These are phyloP conservation scores for Drosophila setifemur DNA, from an alignment of 1,140 invertebrate species.

Conservation along the genomic window DNA sequence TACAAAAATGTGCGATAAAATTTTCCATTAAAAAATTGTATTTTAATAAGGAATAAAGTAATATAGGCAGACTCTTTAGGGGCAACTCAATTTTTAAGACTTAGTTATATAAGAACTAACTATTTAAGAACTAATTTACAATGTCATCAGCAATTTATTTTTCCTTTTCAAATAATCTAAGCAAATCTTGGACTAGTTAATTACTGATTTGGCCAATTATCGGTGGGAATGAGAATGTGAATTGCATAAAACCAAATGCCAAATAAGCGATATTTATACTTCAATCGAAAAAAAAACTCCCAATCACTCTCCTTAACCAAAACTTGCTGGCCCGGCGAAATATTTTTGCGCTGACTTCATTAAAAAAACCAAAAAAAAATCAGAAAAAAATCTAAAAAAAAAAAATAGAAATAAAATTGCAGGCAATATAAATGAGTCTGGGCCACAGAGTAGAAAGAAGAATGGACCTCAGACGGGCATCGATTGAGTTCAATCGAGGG, in stretches of 20 bases:
- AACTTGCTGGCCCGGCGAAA: conserved; percentile 56
- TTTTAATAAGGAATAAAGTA: too few species aligned
- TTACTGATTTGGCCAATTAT: conserved; percentile 5
- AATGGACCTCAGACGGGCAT: conserved; percentile 36
- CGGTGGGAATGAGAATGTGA: conserved; percentile 35
- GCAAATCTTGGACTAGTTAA: background rate
- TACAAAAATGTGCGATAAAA: too few species aligned
- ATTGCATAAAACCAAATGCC: conserved; percentile 47
- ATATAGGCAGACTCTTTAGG: too few species aligned
- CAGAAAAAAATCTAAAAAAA: background rate
- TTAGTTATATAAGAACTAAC: too few species aligned
- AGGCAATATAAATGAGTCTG: conserved; percentile 72
- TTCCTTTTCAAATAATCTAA: too few species aligned
- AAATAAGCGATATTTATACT: conserved; percentile 16
- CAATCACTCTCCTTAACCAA: conserved; percentile 4
- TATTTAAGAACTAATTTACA: too few species aligned
- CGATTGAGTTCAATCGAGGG: conserved; percentile 68
- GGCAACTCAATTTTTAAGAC: too few species aligned
- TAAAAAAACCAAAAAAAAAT: conserved; percentile 42
- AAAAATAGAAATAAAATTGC: conserved; percentile 53
- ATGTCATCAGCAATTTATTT: too few species aligned
- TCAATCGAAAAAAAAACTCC: background rate
- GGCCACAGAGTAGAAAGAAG: conserved; percentile 19
- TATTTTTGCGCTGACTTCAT: conserved; percentile 73
- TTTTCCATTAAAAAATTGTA: too few species aligned